phyloP scores from a whole-genome alignment of 2,797 vertebrate species.

The Bradypodion pumilum region DNA sequence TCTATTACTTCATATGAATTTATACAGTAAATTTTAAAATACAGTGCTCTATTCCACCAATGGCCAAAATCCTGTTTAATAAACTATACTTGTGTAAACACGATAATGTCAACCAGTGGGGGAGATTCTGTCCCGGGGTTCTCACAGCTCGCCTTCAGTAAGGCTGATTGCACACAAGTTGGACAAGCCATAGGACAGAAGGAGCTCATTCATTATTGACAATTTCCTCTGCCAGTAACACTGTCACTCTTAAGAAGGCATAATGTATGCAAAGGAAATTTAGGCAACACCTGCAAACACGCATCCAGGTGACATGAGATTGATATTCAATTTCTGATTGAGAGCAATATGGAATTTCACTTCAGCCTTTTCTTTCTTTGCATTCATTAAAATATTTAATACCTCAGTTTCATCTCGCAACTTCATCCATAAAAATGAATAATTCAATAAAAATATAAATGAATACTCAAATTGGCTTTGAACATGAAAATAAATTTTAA shows the following conservation, averaged over 20 bases:
- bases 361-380: not conserved
- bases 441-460: conserved; percentile 26
- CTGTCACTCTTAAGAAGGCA: too few relatives aligned
- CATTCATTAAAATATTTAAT: conserved; percentile 31
- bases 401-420: not conserved
- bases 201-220: too few relatives aligned
- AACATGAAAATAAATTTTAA: conserved; percentile 26
- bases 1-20: not conserved
- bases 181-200: too few relatives aligned
- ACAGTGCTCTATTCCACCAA: not conserved
- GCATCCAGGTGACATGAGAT: not conserved
- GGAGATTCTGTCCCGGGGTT: too few relatives aligned
- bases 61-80: too few relatives aligned
- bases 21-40: not conserved
- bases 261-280: too few relatives aligned
- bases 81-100: too few relatives aligned
- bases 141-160: too few relatives aligned
- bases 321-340: conserved; percentile 2
- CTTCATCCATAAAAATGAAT: conserved; percentile 27
- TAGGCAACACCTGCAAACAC: not conserved
- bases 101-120: too few relatives aligned
- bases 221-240: too few relatives aligned
- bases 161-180: too few relatives aligned
- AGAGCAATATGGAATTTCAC: not conserved
- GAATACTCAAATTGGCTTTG: conserved; percentile 12